Evolutionary conservation across 1,140 invertebrate species (phyloP), one percentile per base, ranked within the genome.

Genomic region (Dendrolimus punctatus): DNA sequence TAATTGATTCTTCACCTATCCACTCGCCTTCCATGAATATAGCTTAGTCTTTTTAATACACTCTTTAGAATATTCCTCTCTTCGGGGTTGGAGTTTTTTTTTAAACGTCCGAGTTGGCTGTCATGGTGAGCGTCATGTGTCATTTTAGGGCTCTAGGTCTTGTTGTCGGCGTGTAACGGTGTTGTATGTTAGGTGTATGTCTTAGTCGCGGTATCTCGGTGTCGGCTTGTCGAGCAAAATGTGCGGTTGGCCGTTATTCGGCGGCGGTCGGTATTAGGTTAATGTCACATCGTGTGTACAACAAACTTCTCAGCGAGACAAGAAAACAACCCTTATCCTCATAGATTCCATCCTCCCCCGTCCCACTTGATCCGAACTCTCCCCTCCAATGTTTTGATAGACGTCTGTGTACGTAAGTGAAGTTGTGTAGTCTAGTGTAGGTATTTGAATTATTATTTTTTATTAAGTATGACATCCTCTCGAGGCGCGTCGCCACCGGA

Each of bases 301-400:
- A 80, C 81, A 85, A 80, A 83, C 75, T 73, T 63, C 52, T 76
- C 74, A 82, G 81, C 81, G 81, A 82, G 81, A 81, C 69, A 60
- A 60, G n/a, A 48, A 43, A 8, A 9, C 10, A 43, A 43, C 10
- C 42, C 42, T n/a, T n/a, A 43, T n/a, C 8, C 6, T 8, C 42
- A 43, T 43, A n/a, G 56, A 44, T 38, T 54, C 43, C 43, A 46
- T 55, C 56, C 37, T 40, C 36, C 40, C 51, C 42, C 40, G 39
- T 46, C 51, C 40, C 37, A 55, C 58, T 51, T 46, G 42, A 51
- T 58, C 49, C 45, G 46, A 42, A 46, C 45, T 56, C 39, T 52
- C 49, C 46, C 58, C 55, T 51, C n/a, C 39, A 23, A 40, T 10
- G 37, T 10, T 6, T 64, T 62, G 59, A 48, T 65, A 57, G 51